phyloP scores from a whole-genome alignment of 37 sponge, comb jelly and placozoan genomes.

The Hexactinellida sp. region DNA sequence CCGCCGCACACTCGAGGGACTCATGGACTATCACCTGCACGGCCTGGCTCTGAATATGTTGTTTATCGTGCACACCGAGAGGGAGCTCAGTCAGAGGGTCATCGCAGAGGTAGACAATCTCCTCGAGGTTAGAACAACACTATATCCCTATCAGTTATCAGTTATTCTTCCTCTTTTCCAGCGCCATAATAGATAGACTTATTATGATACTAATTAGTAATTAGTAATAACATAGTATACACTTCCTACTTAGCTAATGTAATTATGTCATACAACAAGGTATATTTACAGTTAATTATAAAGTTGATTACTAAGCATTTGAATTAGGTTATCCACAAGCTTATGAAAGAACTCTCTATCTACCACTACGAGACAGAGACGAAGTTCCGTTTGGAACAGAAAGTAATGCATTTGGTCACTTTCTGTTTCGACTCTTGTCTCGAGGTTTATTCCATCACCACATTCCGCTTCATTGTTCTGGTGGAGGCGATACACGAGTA shows the following conservation, averaged over 20 bases:
- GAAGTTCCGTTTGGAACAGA: background rate
- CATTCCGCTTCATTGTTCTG: background rate
- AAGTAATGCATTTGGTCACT: slow-evolving; percentile 12
- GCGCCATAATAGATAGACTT: no score
- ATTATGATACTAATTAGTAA: no score
- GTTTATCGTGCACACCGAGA: background rate
- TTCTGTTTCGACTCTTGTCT: background rate
- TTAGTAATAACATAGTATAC: no score
- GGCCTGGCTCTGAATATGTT: background rate
- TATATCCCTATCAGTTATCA: no score
- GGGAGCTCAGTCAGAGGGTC: background rate
- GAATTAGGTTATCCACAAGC: background rate
- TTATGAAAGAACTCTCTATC: slow-evolving; percentile 14
- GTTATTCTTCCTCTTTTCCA: no score
- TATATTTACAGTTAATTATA: no score
- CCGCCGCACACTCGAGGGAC: background rate
- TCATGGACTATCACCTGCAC: slow-evolving; percentile 14
- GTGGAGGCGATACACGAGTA: background rate
- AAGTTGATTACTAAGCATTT: no score
- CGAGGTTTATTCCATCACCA: background rate
- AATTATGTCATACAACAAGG: no score
- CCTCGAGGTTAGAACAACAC: background rate
- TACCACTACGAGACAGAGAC: background rate
- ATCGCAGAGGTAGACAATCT: background rate
- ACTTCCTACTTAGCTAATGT: no score